These are phyloP conservation scores for Cyprinella venusta DNA, from an alignment of 2,797 vertebrate species.

Conservation along the genomic window DNA sequence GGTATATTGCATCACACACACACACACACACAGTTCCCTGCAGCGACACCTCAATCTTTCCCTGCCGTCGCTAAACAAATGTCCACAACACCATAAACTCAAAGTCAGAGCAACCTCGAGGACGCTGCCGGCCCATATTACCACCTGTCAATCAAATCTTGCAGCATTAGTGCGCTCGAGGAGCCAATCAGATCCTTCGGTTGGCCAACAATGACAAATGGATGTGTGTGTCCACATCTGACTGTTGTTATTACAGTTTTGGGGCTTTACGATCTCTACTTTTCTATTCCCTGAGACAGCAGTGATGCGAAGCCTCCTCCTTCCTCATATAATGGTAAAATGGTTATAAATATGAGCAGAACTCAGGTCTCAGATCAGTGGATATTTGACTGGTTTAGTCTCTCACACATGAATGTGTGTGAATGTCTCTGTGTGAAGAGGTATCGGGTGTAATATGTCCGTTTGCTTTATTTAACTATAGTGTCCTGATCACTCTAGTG, in stretches of 20 bases:
- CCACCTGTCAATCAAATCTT: constrained; percentile 52
- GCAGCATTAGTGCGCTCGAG: constrained; percentile 5
- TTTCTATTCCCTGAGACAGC: not conserved
- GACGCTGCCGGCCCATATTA: constrained; percentile 52
- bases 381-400: no score
- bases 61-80: constrained; percentile 18
- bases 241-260: not conserved
- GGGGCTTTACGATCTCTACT: not conserved
- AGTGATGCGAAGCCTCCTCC: not conserved
- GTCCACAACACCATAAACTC: constrained; percentile 16
- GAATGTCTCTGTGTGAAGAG: no score
- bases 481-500: no score
- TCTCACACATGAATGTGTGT: no score
- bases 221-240: not conserved
- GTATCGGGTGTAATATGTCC: no score
- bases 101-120: constrained; percentile 46
- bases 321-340: not conserved
- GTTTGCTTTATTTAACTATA: no score
- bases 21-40: constrained; percentile 65
- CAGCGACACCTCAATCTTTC: constrained; percentile 50
- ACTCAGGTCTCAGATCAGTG: no score
- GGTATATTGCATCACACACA: constrained; percentile 65
- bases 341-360: no score
- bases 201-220: constrained; percentile 21
- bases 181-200: not conserved